Evolutionary conservation across 1,140 invertebrate genomes (phyloP).

Genomic region (Drosophila lacteicornis): DNA sequence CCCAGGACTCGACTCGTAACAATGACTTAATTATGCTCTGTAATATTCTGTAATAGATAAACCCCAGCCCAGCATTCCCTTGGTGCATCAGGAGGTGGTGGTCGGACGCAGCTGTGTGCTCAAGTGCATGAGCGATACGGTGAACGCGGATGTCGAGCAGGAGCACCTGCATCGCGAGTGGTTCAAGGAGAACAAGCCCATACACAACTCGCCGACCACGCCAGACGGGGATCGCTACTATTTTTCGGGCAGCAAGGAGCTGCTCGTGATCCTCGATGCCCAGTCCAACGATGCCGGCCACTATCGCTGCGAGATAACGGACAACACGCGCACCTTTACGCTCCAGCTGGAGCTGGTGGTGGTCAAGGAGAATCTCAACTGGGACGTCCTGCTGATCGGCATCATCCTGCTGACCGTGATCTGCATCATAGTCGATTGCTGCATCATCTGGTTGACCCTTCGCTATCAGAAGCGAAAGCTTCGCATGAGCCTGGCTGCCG

Average conservation of each 20-base stretch:
- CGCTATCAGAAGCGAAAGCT: slow-evolving; percentile 89
- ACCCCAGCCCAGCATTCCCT: slow-evolving; percentile 90
- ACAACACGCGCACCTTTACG: slow-evolving; percentile 79
- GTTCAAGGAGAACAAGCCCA: slow-evolving; percentile 91
- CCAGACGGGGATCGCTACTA: slow-evolving; percentile 87
- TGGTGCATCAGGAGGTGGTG: slow-evolving; percentile 92
- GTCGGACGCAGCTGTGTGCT: slow-evolving; percentile 93
- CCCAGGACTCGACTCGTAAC: neutral
- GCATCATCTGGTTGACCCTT: slow-evolving; percentile 95
- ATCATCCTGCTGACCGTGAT: slow-evolving; percentile 95
- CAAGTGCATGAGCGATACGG: slow-evolving; percentile 93
- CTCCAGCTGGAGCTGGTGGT: slow-evolving; percentile 84
- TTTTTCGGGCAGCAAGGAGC: slow-evolving; percentile 93
- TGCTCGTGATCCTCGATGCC: slow-evolving; percentile 94
- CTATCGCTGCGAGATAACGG: slow-evolving; percentile 94
- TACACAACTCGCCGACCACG: slow-evolving; percentile 88
- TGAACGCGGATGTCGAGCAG: slow-evolving; percentile 86
- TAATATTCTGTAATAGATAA: slow-evolving; percentile 87
- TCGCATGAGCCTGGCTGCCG: slow-evolving; percentile 71
- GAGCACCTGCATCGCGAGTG: slow-evolving; percentile 93
- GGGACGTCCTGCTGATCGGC: slow-evolving; percentile 88
- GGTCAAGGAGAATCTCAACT: slow-evolving; percentile 85
- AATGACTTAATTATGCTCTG: neutral
- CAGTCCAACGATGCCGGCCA: slow-evolving; percentile 91
- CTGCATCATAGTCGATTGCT: slow-evolving; percentile 94